A percentile compares a stretch with the other conserved stretches of the same genome.
Evolutionary conservation across 2,113 vertebrate genomes (phyloP).

Genomic region (Micronisus gabar): DNA sequence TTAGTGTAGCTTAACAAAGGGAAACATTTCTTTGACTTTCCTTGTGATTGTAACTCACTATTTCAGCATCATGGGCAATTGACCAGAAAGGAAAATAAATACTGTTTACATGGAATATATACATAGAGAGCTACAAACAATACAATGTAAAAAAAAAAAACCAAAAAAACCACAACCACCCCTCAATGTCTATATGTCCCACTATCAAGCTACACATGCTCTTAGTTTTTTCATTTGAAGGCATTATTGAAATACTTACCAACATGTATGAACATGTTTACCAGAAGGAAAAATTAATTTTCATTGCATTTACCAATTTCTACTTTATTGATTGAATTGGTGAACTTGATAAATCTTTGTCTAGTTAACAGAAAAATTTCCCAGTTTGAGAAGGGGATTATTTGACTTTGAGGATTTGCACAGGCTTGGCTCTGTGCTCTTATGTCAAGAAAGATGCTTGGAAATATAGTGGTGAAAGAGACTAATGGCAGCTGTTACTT

Average conservation of each 20-base stretch:
- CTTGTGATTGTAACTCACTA: not conserved
- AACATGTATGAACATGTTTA: fast-evolving
- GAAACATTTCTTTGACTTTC: not conserved
- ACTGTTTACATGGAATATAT: not conserved
- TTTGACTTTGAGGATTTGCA: not conserved
- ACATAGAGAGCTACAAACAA: not conserved
- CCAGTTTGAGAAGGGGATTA: not conserved
- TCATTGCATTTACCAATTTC: not conserved
- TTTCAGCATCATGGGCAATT: not conserved
- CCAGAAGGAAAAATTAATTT: not conserved
- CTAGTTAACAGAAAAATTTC: not conserved
- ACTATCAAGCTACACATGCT: not conserved
- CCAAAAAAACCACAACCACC: too few relatives aligned
- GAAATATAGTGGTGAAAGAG: not conserved
- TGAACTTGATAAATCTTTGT: not conserved
- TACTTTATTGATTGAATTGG: not conserved
- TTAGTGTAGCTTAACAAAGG: not conserved
- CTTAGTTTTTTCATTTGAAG: not conserved
- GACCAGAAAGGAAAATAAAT: not conserved
- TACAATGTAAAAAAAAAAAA: not conserved
- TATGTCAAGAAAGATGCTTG: not conserved
- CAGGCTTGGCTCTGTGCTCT: not conserved
- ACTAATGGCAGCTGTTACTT: constrained; percentile 39
- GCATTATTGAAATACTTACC: not conserved
- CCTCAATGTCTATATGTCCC: too few relatives aligned